Conservation (phyloP, 1,140 invertebrate species). For the Eupristina koningsbergeri region DNA sequence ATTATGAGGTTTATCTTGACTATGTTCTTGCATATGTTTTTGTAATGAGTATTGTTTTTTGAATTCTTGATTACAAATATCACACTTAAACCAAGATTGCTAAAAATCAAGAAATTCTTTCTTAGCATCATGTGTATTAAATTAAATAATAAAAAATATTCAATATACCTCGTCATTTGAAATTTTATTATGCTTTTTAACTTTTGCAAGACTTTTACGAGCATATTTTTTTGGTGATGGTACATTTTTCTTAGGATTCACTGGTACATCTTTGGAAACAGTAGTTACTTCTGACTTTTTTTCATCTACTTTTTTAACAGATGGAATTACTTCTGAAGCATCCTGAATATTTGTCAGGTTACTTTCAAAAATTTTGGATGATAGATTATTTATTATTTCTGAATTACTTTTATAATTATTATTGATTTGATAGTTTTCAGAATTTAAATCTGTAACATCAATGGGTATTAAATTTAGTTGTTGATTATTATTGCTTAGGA, state of each 20-base stretch:
- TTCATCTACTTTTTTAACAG: background rate
- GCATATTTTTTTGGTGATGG: conserved; percentile 39
- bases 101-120: conserved; percentile 11
- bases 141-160: conserved; percentile 16
- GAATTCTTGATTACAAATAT: conserved; percentile 75
- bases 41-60: conserved; percentile 73
- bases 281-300: background rate
- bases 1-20: conserved; percentile 77
- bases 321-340: background rate
- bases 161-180: conserved; percentile 27
- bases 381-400: background rate
- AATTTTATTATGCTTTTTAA: conserved; percentile 55
- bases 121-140: background rate
- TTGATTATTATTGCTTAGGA: conserved; percentile 13
- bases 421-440: background rate
- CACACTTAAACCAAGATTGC: conserved; percentile 73
- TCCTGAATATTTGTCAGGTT: background rate
- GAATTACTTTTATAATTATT: background rate
- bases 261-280: background rate
- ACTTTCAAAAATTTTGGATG: background rate
- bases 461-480: background rate
- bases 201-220: conserved; percentile 56
- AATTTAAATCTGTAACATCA: conserved; percentile 10
- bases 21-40: conserved; percentile 76
- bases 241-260: conserved; percentile 28